Evolutionary conservation across 1,140 invertebrate species (phyloP).

Genomic region (Metopolophium dirhodum): DNA sequence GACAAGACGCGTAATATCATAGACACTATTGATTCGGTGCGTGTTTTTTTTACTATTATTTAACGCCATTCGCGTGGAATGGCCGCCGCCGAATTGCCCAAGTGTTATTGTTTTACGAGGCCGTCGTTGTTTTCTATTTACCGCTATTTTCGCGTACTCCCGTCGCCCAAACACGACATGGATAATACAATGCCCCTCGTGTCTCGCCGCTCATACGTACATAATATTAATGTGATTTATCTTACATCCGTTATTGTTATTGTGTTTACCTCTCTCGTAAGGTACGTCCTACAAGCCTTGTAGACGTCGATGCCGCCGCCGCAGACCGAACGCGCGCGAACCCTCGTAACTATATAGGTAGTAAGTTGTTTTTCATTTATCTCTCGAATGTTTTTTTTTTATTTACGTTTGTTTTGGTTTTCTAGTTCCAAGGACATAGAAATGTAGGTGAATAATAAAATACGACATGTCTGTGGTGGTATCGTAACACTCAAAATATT

Average conservation of each 20-base stretch:
- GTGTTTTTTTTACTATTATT: not conserved
- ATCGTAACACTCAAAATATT: not conserved
- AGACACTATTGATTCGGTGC: not conserved
- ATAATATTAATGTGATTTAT: not conserved
- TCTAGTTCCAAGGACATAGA: not conserved
- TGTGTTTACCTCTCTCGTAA: not conserved
- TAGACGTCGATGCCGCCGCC: no score
- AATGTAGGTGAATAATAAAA: not conserved
- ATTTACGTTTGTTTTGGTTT: constrained; percentile 24
- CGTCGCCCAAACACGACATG: not conserved
- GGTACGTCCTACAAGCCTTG: no score
- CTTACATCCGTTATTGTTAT: not conserved
- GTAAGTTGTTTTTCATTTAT: not conserved
- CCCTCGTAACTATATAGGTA: not conserved
- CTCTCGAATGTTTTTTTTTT: not conserved
- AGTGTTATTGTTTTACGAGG: not conserved
- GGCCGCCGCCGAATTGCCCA: not conserved
- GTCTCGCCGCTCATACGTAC: not conserved
- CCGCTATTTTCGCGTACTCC: not conserved
- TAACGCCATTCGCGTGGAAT: not conserved
- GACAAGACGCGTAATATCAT: not conserved
- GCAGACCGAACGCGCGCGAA: not conserved
- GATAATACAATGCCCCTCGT: not conserved
- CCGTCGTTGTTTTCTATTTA: constrained; percentile 31
- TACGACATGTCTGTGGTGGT: not conserved